Base-by-base conservation (phyloP, 1,140 invertebrate genomes). In the Adoxophyes honmai region DNA sequence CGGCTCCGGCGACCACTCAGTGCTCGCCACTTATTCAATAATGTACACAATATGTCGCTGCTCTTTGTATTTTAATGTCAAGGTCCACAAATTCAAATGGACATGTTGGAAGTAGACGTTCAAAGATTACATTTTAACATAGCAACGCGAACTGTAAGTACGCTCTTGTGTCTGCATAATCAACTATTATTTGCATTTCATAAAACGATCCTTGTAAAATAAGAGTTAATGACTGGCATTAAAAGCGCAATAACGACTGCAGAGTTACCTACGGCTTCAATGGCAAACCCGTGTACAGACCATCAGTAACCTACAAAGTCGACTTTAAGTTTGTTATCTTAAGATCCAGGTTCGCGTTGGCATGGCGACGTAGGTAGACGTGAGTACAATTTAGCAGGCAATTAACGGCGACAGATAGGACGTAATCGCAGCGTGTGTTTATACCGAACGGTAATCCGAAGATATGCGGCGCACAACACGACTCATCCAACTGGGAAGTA, bases 191-290 rank as follows among this genome's bases (percentile, higher is more conserved):
- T 11, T 33, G n/a, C 6, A 28, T 28, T 10, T 48, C 21, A 48
- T 48, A 33, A 48, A 48, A 48, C 39, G 18, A 21, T 18, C 42
- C 16, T 48, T 18, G 42, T 11, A 18, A 4, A 48, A 48, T 4
- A 48, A 48, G 7, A 48, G 42, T 10, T 28, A 48, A 48, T 48
- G n/a, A 11, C 42, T 9, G 10, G 13, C 42, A 48, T 48, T 28
- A 48, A 48, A 28, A 48, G 21, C 21, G 21, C 42, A 33, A 2
- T 48, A 48, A 48, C 7, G 42, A 28, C 21, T 28, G n/a, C 6
- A 28, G 21, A 6, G 21, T 28, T n/a, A 44, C 4, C 4, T 11
- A 13, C 15, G 18, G 21, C 42, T 33, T 48, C 42, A 33, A 48
- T 48, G 42, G 7, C 42, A 48, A 14, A 28, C 1, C 16, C 18